Evolutionary conservation across 2,888 invertebrate species (phyloP).

Genomic region (Hermaeophaga mercurialis): DNA sequence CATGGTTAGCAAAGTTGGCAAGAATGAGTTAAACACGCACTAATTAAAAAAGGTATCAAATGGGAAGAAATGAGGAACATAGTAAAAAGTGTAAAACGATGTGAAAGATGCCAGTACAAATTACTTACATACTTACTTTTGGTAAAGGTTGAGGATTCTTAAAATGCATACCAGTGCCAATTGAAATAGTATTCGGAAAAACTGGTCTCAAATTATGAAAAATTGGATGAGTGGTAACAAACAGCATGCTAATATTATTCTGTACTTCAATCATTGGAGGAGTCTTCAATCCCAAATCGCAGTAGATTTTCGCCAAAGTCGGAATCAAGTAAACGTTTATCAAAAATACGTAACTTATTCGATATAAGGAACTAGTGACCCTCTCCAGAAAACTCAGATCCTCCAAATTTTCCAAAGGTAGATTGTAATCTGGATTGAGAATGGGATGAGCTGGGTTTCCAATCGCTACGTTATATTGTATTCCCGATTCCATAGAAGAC

Average conservation of each 20-base stretch:
- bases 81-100: no score
- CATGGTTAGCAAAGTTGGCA: no score
- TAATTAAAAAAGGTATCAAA: no score
- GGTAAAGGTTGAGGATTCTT: constrained; percentile 39
- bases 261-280: constrained; percentile 43
- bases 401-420: constrained; percentile 35
- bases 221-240: constrained; percentile 50
- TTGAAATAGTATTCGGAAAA: constrained; percentile 46
- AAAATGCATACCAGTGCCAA: constrained; percentile 47
- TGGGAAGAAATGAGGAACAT: no score
- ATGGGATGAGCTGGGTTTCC: constrained; percentile 52
- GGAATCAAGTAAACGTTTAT: constrained; percentile 12
- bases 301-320: constrained; percentile 6
- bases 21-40: no score
- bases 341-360: constrained; percentile 13
- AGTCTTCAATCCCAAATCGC: constrained; percentile 44
- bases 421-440: constrained; percentile 48
- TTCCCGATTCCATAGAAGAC: constrained; percentile 46
- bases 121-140: constrained; percentile 43
- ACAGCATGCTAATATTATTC: constrained; percentile 49
- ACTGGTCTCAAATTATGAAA: constrained; percentile 46
- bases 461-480: constrained; percentile 43
- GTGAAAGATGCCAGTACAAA: no score
- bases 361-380: constrained; percentile 38
- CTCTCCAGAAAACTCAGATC: constrained; percentile 45